Base-by-base conservation (phyloP, 2,888 invertebrate genomes). In the Dioctria rufipes region DNA sequence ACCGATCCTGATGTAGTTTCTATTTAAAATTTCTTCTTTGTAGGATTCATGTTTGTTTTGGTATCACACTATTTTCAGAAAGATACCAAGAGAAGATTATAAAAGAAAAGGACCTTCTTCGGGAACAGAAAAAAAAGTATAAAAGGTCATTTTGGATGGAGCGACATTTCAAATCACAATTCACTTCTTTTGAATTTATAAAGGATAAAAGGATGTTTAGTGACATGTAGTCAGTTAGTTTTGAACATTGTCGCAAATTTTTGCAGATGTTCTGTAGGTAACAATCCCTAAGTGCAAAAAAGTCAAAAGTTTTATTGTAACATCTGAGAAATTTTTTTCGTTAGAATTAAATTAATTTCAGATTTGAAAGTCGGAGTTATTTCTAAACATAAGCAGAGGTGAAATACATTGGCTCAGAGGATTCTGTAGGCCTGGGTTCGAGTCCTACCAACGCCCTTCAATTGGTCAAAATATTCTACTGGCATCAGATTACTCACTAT, bases 1-100 rank as follows among this genome's bases (percentile, higher is more conserved):
- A 42, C 49, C 43, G 75, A 75, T 75, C 13, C 46, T 43, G 25
- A 60, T 25, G 61, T 43, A 60, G 75, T 60, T 60, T 42, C 25
- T 75, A 60, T 75, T 75, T 75, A 51, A 67, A 46, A n/a, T 25
- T 25, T 43, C 43, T 13, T 43, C 4, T 67, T 25, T 13, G 40
- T 75, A 25, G 25, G 43, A 39, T 61, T 61, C 43, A 25, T 75
- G 75, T 75, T 75, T 75, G 46, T 75, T 75, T 67, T 37, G 65
- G 9, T 40, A 25, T 25, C 25, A 25, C 37, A 5, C 40, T 4
- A 8, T 37, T 25, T 61, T 46, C 58, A 58, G 42, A 58, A 25
- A 25, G 75, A 75, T 75, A 43, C 46, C 75, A 58, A 58, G 37
- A 25, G 3, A 75, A 75, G 61, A 61, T 60, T 75, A 39, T 13